A percentile compares a stretch with the other conserved stretches of the same genome.
Conservation (phyloP, 2,113 vertebrate species). For the Okapia johnstoni region DNA sequence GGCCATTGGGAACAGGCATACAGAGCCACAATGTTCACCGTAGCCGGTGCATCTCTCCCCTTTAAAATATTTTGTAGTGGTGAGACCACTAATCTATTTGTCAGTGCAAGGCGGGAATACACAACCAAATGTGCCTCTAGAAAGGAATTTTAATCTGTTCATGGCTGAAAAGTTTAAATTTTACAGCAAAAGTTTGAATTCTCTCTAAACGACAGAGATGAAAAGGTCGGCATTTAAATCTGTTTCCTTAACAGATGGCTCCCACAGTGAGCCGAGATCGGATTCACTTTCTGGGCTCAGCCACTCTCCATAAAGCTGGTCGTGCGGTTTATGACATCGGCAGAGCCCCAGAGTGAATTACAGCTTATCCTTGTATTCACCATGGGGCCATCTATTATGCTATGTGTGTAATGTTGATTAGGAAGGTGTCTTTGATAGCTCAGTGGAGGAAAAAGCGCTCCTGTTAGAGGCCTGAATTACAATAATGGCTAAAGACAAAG, state of each 20-base stretch:
- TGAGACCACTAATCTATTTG: neutral
- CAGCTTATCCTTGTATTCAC: conserved; percentile 25
- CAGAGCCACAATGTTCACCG: rapidly evolving
- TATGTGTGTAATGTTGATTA: conserved; percentile 54
- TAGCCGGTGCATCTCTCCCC: neutral
- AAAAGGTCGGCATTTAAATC: conserved; percentile 68
- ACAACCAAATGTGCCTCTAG: neutral
- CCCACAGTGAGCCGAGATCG: conserved; percentile 67
- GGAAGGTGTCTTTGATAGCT: conserved; percentile 71
- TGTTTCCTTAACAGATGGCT: conserved; percentile 72
- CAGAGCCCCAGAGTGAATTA: conserved; percentile 58
- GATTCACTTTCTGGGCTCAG: conserved; percentile 62
- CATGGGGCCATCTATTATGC: conserved; percentile 39
- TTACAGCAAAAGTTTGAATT: conserved; percentile 62
- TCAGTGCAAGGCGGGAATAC: neutral
- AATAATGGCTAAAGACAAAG: conserved; percentile 61
- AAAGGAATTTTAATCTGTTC: conserved; percentile 45
- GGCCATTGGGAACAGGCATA: rapidly evolving
- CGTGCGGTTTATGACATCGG: conserved; percentile 50
- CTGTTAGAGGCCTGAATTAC: conserved; percentile 45
- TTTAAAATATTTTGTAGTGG: neutral
- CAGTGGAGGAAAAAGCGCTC: conserved; percentile 51
- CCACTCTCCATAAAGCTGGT: conserved; percentile 61
- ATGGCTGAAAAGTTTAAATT: conserved; percentile 64
- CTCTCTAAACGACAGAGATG: conserved; percentile 61